Percentiles rank a stretch among this genome's conserved stretches.
These are phyloP conservation scores for Cybosia mesomella DNA, from an alignment of 2,888 invertebrate species.

Conservation along the genomic window DNA sequence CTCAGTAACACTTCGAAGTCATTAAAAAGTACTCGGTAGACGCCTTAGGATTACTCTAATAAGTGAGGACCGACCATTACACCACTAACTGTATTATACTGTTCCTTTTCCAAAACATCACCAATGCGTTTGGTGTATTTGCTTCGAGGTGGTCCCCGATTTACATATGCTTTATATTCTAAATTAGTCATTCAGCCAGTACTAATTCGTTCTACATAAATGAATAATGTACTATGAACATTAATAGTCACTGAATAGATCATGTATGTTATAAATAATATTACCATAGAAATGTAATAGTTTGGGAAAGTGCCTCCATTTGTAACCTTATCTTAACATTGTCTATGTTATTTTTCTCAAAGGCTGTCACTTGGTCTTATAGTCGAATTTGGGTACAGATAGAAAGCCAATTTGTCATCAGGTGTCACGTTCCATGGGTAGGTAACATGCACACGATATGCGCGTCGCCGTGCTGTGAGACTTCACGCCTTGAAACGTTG, in stretches of 20 bases:
- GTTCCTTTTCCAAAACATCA: background rate
- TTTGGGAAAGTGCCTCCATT: background rate
- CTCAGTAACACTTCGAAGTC: too few species aligned
- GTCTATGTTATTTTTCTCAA: background rate
- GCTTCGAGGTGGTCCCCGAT: background rate
- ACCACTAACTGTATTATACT: background rate
- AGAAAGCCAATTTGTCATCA: slow-evolving; percentile 5
- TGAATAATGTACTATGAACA: slow-evolving; percentile 32
- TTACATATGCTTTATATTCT: background rate
- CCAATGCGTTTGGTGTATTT: background rate
- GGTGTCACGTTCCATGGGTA: background rate
- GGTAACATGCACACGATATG: background rate
- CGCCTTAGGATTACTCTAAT: too few species aligned
- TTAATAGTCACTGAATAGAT: background rate
- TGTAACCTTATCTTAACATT: slow-evolving; percentile 5
- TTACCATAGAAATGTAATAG: slow-evolving; percentile 4
- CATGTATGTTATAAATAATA: background rate
- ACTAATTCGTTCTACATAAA: slow-evolving; percentile 4
- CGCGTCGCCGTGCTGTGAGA: background rate
- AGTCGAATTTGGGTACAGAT: background rate
- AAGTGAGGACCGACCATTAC: too few species aligned
- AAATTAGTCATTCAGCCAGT: background rate
- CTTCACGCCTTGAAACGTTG: background rate
- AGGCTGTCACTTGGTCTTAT: background rate
- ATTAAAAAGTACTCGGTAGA: too few species aligned